Base-by-base conservation (phyloP, 2,113 vertebrate genomes). In the Sardina pilchardus region DNA sequence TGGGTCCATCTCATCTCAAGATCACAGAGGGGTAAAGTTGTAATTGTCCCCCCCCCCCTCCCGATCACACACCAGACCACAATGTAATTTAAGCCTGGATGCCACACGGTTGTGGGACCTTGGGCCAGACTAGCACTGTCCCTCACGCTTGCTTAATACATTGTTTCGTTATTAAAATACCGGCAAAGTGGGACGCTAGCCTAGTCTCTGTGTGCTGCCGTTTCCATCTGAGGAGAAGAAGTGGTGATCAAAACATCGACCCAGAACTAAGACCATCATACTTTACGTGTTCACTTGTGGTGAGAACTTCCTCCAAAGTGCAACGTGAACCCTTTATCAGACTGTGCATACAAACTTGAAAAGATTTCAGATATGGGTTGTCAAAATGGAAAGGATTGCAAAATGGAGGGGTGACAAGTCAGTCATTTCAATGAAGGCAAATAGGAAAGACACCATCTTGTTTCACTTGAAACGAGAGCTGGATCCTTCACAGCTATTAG, bases 31-130 rank as follows among this genome's bases (percentile, higher is more conserved):
- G 30, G 14, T 17, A 36, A 78, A 8, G 1, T 42, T 42, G 2
- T 42, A 42, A 42, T 0, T 3, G 4, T 4, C 39, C 39, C 39
- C 39, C 39, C 39, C 39, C 39, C 39, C 30, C 30, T 12, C 34
- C 30, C 36, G 30, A 36, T 36, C 71, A 78, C 71, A 78, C 71
- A 78, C 71, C 71, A 78, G 71, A 78, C 71, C 71, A 71, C 2
- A 71, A 4, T 71, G 26, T 36, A 19, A 78, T 78, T 78, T 36
- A 12, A 67, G n/a, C 21, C 14, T 34, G 71, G 39, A 78, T 78
- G 36, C 36, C 4, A 36, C 71, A 78, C 71, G 36, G 26, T 36
- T 0, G 36, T 16, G 0, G 71, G 71, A 4, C 26, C 0, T 39
- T 5, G 16, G 14, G 12, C 30, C 30, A 30, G 26, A 14, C 30